A percentile compares a stretch with the other conserved stretches of the same genome.
These are phyloP conservation scores for Epirrhoe alternata DNA, from an alignment of 2,888 invertebrate species.

Conservation along the genomic window DNA sequence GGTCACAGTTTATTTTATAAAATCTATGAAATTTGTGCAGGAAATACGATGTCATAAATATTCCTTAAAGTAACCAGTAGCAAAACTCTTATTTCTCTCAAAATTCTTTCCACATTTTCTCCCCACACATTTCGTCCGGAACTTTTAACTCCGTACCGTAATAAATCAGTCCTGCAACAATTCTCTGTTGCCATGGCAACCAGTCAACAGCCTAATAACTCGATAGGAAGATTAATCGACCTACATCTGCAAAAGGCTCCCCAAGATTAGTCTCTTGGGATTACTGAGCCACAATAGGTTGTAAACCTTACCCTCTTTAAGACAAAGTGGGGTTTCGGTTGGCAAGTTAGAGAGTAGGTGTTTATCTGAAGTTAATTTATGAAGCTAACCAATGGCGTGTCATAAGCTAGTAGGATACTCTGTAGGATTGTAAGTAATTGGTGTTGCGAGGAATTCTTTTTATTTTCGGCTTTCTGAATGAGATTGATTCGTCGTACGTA, in stretches of 20 bases:
- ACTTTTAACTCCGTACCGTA: slow-evolving; percentile 33
- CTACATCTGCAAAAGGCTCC: slow-evolving; percentile 73
- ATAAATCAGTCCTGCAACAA: slow-evolving; percentile 42
- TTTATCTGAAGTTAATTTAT: slow-evolving; percentile 43
- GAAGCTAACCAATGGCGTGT: slow-evolving; percentile 36
- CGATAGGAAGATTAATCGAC: slow-evolving; percentile 78
- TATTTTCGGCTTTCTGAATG: neutral
- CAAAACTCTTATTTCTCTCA: slow-evolving; percentile 1
- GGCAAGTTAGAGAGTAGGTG: slow-evolving; percentile 48
- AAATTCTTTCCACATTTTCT: slow-evolving; percentile 17
- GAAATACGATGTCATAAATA: neutral
- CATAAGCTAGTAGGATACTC: slow-evolving; percentile 34
- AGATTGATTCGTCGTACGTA: no score
- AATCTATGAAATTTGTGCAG: no score
- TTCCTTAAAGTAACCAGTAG: neutral
- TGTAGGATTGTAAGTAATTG: slow-evolving; percentile 24
- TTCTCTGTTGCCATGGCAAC: slow-evolving; percentile 61
- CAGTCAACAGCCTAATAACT: slow-evolving; percentile 69
- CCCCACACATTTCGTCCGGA: slow-evolving; percentile 24
- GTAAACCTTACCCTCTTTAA: slow-evolving; percentile 40
- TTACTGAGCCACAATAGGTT: slow-evolving; percentile 51
- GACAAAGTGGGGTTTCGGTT: slow-evolving; percentile 43
- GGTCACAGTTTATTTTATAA: no score
- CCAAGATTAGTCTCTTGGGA: slow-evolving; percentile 78
- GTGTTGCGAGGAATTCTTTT: slow-evolving; percentile 11